These are phyloP conservation scores for Lasioglossum lativentre DNA, from an alignment of 2,888 invertebrate genomes.

Conservation along the genomic window DNA sequence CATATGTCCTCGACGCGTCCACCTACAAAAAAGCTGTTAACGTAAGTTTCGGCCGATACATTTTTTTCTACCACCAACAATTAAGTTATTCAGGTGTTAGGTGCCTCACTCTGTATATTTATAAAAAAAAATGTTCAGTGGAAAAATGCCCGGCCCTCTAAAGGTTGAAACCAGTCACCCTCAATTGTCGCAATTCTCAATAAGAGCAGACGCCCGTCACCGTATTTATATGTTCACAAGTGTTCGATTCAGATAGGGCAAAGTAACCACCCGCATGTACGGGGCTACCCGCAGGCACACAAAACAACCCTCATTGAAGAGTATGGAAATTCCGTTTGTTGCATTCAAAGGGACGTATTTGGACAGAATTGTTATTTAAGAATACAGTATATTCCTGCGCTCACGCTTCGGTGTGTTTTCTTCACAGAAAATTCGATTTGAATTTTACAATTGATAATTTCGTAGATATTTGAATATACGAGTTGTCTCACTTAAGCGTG, in stretches of 20 bases:
- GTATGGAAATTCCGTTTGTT: constrained; percentile 7
- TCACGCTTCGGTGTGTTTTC: background rate
- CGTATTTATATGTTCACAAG: background rate
- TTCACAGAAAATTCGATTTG: background rate
- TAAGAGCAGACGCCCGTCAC: background rate
- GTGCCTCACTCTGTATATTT: too few relatives aligned
- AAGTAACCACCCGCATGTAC: constrained; percentile 6
- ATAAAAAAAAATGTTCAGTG: too few relatives aligned
- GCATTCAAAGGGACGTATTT: background rate
- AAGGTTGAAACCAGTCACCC: background rate
- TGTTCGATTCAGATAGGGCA: background rate
- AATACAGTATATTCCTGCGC: background rate
- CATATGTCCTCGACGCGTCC: too few relatives aligned
- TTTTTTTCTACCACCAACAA: too few relatives aligned
- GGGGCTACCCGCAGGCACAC: constrained; percentile 17
- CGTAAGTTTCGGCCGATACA: too few relatives aligned
- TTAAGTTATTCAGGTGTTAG: too few relatives aligned
- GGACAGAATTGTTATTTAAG: background rate
- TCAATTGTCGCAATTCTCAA: background rate
- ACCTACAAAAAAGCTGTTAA: too few relatives aligned
- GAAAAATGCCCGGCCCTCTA: too few relatives aligned
- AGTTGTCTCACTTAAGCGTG: too few relatives aligned
- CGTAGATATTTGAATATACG: background rate
- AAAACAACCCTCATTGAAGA: constrained; percentile 1
- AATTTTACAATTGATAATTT: background rate